Percentiles rank a stretch among this genome's conserved stretches.
phyloP scores from a whole-genome alignment of 2,113 vertebrate genomes.

The Equus quagga region DNA sequence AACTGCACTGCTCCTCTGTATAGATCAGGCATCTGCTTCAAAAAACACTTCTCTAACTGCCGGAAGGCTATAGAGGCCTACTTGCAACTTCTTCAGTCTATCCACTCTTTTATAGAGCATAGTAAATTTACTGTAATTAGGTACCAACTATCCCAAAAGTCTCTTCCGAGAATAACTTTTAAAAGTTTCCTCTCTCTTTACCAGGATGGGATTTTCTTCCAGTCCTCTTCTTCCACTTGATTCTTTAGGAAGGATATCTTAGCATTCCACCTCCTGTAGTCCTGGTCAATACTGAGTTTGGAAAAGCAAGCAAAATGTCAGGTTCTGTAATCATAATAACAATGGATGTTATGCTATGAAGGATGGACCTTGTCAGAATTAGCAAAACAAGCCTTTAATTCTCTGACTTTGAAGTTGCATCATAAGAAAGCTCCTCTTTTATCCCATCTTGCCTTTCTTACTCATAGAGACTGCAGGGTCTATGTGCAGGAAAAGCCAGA shows the following conservation, averaged over 20 bases:
- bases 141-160: not conserved
- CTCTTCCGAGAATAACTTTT: constrained; percentile 12
- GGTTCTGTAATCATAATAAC: not conserved
- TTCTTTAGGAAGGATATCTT: not conserved
- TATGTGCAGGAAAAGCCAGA: not conserved
- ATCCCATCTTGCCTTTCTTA: not conserved
- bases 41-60: not conserved
- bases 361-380: not conserved
- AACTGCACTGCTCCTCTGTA: not conserved
- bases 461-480: not conserved
- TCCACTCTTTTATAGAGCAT: not conserved
- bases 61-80: not conserved
- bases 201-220: not conserved
- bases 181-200: not conserved
- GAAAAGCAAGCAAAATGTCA: not conserved
- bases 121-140: not conserved
- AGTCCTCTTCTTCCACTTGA: not conserved
- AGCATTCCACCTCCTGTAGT: not conserved
- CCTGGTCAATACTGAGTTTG: not conserved
- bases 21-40: not conserved
- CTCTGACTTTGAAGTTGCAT: not conserved
- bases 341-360: not conserved
- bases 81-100: not conserved
- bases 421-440: not conserved
- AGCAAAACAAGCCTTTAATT: not conserved